Evolutionary conservation across 2,888 invertebrate species (phyloP), one percentile per base, ranked within the genome.

Genomic region (Ceramica pisi): DNA sequence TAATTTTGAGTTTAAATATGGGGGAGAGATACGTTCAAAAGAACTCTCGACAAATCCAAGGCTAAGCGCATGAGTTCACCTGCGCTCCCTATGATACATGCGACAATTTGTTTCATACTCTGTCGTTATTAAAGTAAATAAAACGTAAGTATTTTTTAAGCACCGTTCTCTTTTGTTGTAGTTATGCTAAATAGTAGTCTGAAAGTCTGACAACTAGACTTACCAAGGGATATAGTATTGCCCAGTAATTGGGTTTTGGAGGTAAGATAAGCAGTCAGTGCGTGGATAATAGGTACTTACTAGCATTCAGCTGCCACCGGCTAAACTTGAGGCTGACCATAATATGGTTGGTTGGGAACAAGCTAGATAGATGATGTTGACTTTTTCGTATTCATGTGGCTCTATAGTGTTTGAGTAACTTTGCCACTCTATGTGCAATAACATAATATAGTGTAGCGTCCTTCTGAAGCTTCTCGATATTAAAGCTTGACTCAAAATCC

Each of bases 1-100:
- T 95, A 95, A 95, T 95, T 95, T 94, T 90, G 90, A 90, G 92
- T 93, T 94, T 92, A 95, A 95, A 95, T 93, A 94, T 88, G 89
- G 93, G 95, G 94, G 94, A 92, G 92, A 80, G 90, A 87, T 90
- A 88, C 90, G 91, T 89, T 92, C 90, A 91, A 92, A 94, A 94
- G 93, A 92, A 90, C 90, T 90, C 94, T 93, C 87, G 88, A 90
- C 90, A 92, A 91, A 94, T 94, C 91, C 91, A 88, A 90, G 85
- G 84, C 84, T 87, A 85, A 90, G 88, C 88, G 88, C 88, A 84
- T 82, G 83, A 61, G 62, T 86, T 83, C 93, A 94, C 92, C 93
- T 93, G 93, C 83, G 89, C 70, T 84, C 70, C 61, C 61, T 65
- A 71, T 57, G 35, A 38, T 53, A 48, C 57, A 12, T 38, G 51